phyloP scores from a whole-genome alignment of 1,140 invertebrate species.

The Mactra quadrangularis region DNA sequence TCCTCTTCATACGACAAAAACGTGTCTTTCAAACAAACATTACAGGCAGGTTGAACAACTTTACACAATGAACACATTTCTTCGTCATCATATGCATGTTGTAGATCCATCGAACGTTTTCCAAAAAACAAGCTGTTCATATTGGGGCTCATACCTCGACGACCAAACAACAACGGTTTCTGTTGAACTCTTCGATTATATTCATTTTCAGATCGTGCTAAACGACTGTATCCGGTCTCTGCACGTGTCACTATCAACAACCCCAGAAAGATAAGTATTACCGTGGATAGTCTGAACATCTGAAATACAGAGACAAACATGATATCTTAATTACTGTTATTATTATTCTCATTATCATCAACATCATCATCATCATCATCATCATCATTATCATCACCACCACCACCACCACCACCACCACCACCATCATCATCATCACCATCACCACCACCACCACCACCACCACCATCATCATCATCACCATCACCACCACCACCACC shows the following conservation, averaged over 20 bases:
- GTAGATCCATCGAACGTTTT: constrained; percentile 64
- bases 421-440: background rate
- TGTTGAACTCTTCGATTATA: constrained; percentile 63
- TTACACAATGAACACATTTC: constrained; percentile 56
- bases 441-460: background rate
- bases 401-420: background rate
- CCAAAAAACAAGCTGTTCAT: constrained; percentile 79
- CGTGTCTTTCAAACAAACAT: constrained; percentile 34
- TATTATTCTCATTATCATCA: too few relatives aligned
- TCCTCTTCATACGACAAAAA: constrained; percentile 19
- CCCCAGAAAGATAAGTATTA: background rate
- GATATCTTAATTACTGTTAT: background rate
- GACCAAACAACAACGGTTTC: constrained; percentile 70
- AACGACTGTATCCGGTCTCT: constrained; percentile 15
- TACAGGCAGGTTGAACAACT: constrained; percentile 33
- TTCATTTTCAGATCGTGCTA: constrained; percentile 18
- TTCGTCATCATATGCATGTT: constrained; percentile 31
- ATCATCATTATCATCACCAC: background rate
- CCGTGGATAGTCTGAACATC: background rate
- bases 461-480: background rate
- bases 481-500: background rate
- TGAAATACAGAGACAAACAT: constrained; percentile 23
- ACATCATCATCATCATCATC: too few relatives aligned
- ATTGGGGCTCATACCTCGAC: constrained; percentile 74
- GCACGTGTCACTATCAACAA: background rate